Evolutionary conservation across 1,140 invertebrate genomes (phyloP), one percentile per base, ranked within the genome.

Genomic region (Bombus superbus): DNA sequence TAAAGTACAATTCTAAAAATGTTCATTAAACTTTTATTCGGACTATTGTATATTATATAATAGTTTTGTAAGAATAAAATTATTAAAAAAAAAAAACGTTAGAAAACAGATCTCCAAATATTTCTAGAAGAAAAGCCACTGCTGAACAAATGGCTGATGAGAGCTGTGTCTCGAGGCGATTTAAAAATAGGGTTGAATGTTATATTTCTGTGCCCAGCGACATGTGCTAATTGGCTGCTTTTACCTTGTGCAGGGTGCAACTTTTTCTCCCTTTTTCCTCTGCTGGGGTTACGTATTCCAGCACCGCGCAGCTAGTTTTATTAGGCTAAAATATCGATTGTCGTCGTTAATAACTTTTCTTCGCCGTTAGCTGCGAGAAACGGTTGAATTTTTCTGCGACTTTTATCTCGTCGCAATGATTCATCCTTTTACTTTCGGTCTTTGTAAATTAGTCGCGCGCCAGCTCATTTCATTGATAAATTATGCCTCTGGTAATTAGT

Each of bases 101-200:
- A 6, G 2, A 32, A 15, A 32, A 15, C 13, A 64, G 13, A 32
- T 38, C 18, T 53, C 47, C 47, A 38, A 69, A 22, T 22, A 28
- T 38, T 69, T 22, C 1, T n/a, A 9, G 6, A 53, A 22, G 13
- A 32, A 25, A 3, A 38, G 38, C 22, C 4, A 32, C 77, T 53
- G 44, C 64, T 80, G 78, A 69, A 53, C 64, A 22, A 32, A 35
- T 6, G 13, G 59, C 22, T 35, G 25, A 72, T 25, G 10, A 77
- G 47, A 32, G 35, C 44, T 44, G 77, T 38, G 68, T 42, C 47
- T 72, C 28, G 18, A 40, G 74, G 42, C 59, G 42, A 22, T 66
- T 32, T 83, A 75, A 83, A 75, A 83, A 83, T 75, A 83, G 81
- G 2, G n/a, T 53, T 18, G 42, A 38, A 53, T 59, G 77, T 79